Base-by-base conservation (phyloP, 2,888 invertebrate genomes). In the Pyrrhosoma nymphula region DNA sequence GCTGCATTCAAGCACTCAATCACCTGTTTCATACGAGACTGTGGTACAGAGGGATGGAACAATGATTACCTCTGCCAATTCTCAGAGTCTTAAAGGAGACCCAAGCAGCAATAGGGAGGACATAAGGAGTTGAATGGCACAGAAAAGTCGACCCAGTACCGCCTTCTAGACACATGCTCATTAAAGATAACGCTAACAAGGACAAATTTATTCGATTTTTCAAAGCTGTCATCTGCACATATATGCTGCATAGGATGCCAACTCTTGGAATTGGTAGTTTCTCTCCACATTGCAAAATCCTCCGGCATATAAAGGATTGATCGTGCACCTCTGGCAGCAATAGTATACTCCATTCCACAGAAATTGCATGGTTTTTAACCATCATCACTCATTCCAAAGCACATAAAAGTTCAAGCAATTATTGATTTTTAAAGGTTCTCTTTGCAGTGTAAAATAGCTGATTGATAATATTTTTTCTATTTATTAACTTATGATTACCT, bases 401-500 rank as follows among this genome's bases (percentile, higher is more conserved):
- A 93, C 93, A 93, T 69, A 63, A 47, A 93, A 20, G 69, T 69
- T 69, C 69, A 93, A 82, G 63, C 69, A 93, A 93, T 47, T 93
- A 75, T 75, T 69, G 63, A 93, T 69, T 63, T 60, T 23, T 69
- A 18, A 47, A 75, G 69, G 47, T 69, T 93, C 75, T 93, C n/a
- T 93, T 93, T 47, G n/a, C 93, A 69, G 75, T 69, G 63, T 30
- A 91, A 26, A 69, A 75, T 69, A n/a, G 39, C n/a, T 55, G 26
- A 69, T 18, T 18, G 82, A 82, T 47, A 93, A 16, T 91, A 91
- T 93, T 69, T 93, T 93, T 93, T 93, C 93, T 93, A 93, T 93
- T 93, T 69, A 93, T 69, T 93, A 93, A 93, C 69, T 93, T 93
- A 93, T 93, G 93, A 93, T n/a, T n/a, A 93, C 47, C n/a, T 23